A percentile compares a stretch with the other conserved stretches of the same genome.
These are phyloP conservation scores for Drosophila gaucha DNA, from an alignment of 2,888 invertebrate species.

Conservation along the genomic window DNA sequence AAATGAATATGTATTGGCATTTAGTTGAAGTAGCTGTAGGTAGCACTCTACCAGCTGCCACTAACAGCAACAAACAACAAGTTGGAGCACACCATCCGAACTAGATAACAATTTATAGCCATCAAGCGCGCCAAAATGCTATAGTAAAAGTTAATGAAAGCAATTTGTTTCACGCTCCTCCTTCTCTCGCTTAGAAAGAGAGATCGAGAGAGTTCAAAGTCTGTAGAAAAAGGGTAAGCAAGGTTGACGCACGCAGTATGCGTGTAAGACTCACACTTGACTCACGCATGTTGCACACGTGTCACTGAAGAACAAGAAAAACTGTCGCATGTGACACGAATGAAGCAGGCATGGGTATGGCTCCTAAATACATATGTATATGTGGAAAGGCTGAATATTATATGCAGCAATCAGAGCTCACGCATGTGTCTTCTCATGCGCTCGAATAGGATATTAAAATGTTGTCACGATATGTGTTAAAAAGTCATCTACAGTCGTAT, in stretches of 20 bases:
- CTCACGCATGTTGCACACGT: slow-evolving; percentile 6
- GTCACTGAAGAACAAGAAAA: not conserved
- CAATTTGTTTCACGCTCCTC: slow-evolving; percentile 68
- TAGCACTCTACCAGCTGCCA: slow-evolving; percentile 48
- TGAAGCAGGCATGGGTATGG: not conserved
- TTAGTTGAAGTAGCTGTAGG: slow-evolving; percentile 72
- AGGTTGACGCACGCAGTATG: slow-evolving; percentile 11
- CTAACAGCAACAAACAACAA: slow-evolving; percentile 33
- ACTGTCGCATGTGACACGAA: not conserved
- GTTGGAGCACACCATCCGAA: slow-evolving; percentile 40
- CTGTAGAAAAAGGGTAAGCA: slow-evolving; percentile 13
- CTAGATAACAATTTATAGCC: slow-evolving; percentile 76
- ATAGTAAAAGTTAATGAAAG: slow-evolving; percentile 79
- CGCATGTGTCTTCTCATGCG: not conserved
- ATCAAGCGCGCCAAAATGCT: slow-evolving; percentile 73
- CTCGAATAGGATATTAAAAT: not conserved
- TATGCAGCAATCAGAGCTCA: not conserved
- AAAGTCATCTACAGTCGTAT: not conserved
- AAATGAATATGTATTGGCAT: slow-evolving; percentile 79
- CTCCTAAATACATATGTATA: not conserved
- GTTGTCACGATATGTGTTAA: not conserved
- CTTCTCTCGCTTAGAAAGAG: not conserved
- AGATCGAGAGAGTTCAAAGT: slow-evolving; percentile 24
- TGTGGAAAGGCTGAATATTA: not conserved
- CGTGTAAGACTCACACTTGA: slow-evolving; percentile 3